Conservation (phyloP, 1,140 invertebrate genomes). For the Nasonia vitripennis region DNA sequence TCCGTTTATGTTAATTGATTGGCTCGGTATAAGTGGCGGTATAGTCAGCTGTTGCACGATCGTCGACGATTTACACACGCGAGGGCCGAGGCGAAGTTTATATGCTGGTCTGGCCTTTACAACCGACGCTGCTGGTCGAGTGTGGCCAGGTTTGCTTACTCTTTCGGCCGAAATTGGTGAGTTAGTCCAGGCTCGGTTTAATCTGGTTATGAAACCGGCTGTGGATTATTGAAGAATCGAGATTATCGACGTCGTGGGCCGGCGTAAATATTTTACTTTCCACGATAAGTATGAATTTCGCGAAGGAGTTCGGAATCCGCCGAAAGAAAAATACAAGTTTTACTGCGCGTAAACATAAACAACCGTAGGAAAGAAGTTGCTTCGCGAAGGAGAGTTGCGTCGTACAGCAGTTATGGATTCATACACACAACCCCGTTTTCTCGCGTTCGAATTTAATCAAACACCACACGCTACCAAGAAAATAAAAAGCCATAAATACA, state of each 20-base stretch:
- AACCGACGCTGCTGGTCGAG: background rate
- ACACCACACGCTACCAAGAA: background rate
- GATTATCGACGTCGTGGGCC: no score
- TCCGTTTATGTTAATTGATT: constrained; percentile 34
- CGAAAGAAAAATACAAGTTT: no score
- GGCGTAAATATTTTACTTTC: no score
- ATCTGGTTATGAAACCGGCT: no score
- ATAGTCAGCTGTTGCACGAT: constrained; percentile 10
- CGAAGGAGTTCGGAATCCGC: background rate
- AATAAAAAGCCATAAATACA: background rate
- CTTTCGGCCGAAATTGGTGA: background rate
- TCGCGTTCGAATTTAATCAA: background rate
- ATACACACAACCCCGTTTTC: background rate
- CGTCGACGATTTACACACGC: constrained; percentile 11
- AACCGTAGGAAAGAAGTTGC: no score
- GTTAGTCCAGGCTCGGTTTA: no score
- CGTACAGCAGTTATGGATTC: no score
- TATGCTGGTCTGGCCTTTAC: constrained; percentile 9
- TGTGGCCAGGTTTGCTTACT: background rate
- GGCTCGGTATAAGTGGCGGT: background rate
- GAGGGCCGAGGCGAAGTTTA: constrained; percentile 31
- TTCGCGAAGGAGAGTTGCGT: no score
- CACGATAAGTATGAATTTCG: background rate
- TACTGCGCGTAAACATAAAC: no score
- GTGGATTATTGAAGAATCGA: no score